phyloP scores from a whole-genome alignment of 92 coral and sea anemone genomes.

The Parazoanthus darwini region DNA sequence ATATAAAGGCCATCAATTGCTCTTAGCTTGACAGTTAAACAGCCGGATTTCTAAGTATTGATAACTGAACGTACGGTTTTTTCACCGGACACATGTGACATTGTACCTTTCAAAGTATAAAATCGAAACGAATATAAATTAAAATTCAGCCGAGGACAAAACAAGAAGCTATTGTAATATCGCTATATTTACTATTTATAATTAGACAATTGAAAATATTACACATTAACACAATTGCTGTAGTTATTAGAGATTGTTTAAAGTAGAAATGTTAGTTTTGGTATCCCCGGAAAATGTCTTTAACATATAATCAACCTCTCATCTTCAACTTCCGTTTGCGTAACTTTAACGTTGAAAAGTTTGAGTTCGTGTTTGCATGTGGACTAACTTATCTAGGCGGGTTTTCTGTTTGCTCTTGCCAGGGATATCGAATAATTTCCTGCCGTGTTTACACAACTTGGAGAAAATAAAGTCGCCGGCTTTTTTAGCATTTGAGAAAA shows the following conservation, averaged over 20 bases:
- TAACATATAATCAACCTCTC: background rate
- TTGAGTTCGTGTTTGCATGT: background rate
- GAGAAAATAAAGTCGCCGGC: slow-evolving; percentile 11
- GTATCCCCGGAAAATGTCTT: background rate
- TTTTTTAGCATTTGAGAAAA: background rate
- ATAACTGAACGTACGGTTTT: background rate
- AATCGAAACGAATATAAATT: background rate
- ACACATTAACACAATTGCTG: background rate
- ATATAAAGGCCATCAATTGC: background rate
- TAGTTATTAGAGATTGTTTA: background rate
- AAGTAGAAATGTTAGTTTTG: background rate
- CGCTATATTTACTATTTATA: background rate
- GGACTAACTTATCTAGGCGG: background rate
- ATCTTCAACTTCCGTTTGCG: background rate
- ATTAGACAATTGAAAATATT: background rate
- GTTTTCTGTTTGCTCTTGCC: background rate
- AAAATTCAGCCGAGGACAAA: background rate
- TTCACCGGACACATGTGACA: background rate
- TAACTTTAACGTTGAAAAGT: background rate
- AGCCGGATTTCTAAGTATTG: background rate
- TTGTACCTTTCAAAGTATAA: background rate
- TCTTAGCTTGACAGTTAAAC: slow-evolving; percentile 16
- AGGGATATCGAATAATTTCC: background rate
- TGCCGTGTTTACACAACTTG: background rate
- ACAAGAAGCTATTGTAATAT: background rate